These are phyloP conservation scores for Lampropteryx suffumata DNA, from an alignment of 2,888 invertebrate species.

Conservation along the genomic window DNA sequence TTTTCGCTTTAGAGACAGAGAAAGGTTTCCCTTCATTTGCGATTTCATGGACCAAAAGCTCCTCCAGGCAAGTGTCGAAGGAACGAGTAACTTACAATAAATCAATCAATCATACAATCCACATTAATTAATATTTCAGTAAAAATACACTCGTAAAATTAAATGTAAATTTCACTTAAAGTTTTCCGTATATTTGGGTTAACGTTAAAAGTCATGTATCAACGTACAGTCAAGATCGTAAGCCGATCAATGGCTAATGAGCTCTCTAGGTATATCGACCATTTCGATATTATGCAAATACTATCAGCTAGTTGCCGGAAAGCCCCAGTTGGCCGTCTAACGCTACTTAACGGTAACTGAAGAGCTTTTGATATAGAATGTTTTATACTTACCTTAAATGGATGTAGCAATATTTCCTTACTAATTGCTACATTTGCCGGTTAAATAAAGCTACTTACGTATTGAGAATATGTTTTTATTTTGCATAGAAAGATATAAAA, in stretches of 20 bases:
- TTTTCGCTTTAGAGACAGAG: too few relatives aligned
- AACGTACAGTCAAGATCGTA: constrained; percentile 54
- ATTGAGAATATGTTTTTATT: not conserved
- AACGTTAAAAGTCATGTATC: constrained; percentile 6
- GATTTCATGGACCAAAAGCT: too few relatives aligned
- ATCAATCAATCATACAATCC: too few relatives aligned
- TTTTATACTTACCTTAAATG: constrained; percentile 7
- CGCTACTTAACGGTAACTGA: constrained; percentile 55
- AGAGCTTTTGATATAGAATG: constrained; percentile 40
- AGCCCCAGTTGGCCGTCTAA: constrained; percentile 55
- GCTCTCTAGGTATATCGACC: constrained; percentile 62
- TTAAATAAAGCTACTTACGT: not conserved
- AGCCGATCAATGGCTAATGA: constrained; percentile 73
- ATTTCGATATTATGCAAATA: constrained; percentile 76
- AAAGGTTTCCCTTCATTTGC: too few relatives aligned
- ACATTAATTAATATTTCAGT: too few relatives aligned
- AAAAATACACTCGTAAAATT: too few relatives aligned
- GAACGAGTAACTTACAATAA: too few relatives aligned
- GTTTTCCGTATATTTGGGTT: not conserved
- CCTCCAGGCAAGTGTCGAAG: too few relatives aligned
- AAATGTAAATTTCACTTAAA: too few relatives aligned
- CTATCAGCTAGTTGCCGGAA: constrained; percentile 55
- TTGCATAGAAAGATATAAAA: too few relatives aligned
- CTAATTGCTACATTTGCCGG: constrained; percentile 2
- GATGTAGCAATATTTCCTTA: not conserved